Percentiles rank a stretch among this genome's conserved stretches.
Conservation (phyloP, 2,113 vertebrate genomes). For the Dipodomys ordii region DNA sequence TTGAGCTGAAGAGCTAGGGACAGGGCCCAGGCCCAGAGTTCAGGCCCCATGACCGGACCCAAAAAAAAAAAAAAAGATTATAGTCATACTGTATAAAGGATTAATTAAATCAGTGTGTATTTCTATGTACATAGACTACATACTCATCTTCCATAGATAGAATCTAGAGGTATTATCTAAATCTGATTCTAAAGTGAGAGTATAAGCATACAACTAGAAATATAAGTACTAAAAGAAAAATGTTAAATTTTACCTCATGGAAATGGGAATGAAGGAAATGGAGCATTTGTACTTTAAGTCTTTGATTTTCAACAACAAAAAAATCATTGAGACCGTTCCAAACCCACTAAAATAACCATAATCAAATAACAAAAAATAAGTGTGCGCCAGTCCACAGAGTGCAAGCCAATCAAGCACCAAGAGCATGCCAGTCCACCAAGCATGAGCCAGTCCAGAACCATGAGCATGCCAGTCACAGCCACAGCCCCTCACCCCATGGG, state of each 20-base stretch:
- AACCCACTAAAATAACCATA: not conserved
- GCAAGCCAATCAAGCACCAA: too few relatives aligned
- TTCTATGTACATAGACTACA: not conserved
- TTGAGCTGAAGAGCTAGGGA: too few relatives aligned
- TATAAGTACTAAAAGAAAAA: constrained; percentile 32
- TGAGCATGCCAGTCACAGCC: too few relatives aligned
- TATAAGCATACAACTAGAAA: constrained; percentile 35
- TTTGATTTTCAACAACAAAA: not conserved
- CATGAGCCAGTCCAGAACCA: too few relatives aligned
- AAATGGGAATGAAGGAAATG: constrained; percentile 17
- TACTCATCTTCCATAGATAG: constrained; percentile 2
- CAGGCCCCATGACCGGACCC: too few relatives aligned
- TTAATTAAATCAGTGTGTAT: too few relatives aligned
- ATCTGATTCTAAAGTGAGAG: constrained; percentile 25
- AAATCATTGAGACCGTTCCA: not conserved
- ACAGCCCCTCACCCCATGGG: too few relatives aligned
- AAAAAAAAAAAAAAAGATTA: too few relatives aligned
- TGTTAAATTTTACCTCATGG: constrained; percentile 47
- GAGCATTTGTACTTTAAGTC: not conserved
- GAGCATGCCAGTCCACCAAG: too few relatives aligned
- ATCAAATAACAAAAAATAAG: not conserved
- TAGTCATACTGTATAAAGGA: not conserved
- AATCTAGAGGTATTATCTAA: constrained; percentile 34
- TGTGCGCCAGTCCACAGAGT: not conserved
- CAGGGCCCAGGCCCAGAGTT: too few relatives aligned